Conservation (phyloP, 2,888 invertebrate species). For the Alloscopus bannaensis region DNA sequence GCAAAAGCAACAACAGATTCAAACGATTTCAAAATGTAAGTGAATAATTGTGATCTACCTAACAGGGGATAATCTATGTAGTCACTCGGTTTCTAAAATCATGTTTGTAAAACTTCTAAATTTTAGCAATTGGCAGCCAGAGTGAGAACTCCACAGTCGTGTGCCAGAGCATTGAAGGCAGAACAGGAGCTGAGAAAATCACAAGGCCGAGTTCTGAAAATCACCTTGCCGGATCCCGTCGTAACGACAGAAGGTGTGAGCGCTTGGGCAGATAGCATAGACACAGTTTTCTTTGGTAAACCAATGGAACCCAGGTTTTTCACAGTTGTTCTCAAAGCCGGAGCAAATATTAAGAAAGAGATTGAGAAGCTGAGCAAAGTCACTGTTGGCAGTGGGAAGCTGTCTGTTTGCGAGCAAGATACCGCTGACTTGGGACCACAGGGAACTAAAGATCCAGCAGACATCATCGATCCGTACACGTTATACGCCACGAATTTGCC, state of each 20-base stretch:
- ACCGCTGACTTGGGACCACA: conserved; percentile 34
- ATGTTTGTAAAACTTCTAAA: conserved; percentile 1
- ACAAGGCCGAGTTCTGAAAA: conserved; percentile 57
- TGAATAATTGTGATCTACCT: not conserved
- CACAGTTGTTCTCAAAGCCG: conserved; percentile 68
- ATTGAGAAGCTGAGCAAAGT: conserved; percentile 67
- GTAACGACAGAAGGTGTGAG: conserved; percentile 51
- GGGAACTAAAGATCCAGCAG: conserved; percentile 37
- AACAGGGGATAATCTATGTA: not conserved
- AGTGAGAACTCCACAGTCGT: conserved; percentile 58
- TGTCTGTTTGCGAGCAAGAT: conserved; percentile 62
- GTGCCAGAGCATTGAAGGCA: conserved; percentile 66
- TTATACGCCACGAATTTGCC: conserved; percentile 70
- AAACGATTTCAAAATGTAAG: conserved; percentile 66
- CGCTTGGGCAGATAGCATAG: conserved; percentile 64
- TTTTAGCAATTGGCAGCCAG: conserved; percentile 60
- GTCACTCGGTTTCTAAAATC: conserved; percentile 6
- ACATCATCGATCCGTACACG: conserved; percentile 68
- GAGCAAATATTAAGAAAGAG: conserved; percentile 70
- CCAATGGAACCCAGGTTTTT: conserved; percentile 69
- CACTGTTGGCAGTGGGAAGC: conserved; percentile 60
- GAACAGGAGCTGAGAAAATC: conserved; percentile 63
- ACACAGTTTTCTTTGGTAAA: conserved; percentile 69
- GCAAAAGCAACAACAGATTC: conserved; percentile 59
- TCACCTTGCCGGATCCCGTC: conserved; percentile 66